Evolutionary conservation across 2,113 vertebrate genomes (phyloP).

Genomic region (Sterrhoptilus dennistouni): DNA sequence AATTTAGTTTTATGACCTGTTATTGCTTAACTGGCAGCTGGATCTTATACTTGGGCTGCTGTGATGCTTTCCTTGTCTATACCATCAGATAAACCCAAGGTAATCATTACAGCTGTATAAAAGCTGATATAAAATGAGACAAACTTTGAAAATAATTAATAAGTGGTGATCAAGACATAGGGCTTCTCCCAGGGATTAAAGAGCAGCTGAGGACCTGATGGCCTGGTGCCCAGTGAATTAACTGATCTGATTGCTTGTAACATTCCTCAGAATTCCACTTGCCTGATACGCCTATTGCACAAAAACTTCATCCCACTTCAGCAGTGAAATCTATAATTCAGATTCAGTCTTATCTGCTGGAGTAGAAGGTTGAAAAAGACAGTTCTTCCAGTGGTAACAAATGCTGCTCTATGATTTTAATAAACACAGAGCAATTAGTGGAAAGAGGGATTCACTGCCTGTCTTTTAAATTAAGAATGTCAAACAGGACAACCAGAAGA

Average conservation of each 20-base stretch:
- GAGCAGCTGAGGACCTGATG: conserved; percentile 7
- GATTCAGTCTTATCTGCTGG: neutral
- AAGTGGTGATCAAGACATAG: conserved; percentile 32
- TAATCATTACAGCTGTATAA: conserved; percentile 24
- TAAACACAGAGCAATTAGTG: neutral
- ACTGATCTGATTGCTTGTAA: conserved; percentile 32
- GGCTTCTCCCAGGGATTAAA: conserved; percentile 41
- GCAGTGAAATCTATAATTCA: neutral
- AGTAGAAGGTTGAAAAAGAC: too few relatives aligned
- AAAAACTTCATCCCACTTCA: conserved; percentile 7
- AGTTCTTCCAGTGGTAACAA: neutral
- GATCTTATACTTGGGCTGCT: conserved; percentile 41
- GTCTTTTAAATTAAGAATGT: conserved; percentile 26
- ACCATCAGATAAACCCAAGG: neutral
- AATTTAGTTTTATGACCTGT: conserved; percentile 63
- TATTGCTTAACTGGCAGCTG: conserved; percentile 56
- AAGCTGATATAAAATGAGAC: conserved; percentile 23
- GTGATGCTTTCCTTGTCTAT: neutral
- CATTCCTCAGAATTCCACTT: conserved; percentile 13
- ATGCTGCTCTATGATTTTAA: neutral
- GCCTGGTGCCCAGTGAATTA: conserved; percentile 40
- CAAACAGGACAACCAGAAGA: conserved; percentile 8
- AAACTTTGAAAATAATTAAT: conserved; percentile 63
- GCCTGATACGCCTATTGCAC: neutral
- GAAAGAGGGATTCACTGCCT: neutral